phyloP scores from a whole-genome alignment of 2,113 vertebrate genomes.

The Stomatorhinus ivindoensis region DNA sequence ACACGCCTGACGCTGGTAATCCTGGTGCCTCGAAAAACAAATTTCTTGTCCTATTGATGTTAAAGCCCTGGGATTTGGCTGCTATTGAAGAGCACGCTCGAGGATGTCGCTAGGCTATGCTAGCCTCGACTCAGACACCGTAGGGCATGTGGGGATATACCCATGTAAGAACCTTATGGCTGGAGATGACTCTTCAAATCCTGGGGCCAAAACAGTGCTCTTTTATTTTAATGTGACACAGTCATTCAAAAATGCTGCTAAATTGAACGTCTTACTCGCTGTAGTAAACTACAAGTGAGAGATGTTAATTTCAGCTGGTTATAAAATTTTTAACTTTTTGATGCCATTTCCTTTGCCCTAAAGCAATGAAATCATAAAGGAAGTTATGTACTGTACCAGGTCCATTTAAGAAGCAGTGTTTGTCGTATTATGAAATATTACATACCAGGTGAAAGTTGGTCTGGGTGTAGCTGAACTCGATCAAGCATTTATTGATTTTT shows the following conservation, averaged over 20 bases:
- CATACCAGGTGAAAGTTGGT: neutral
- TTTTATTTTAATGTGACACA: neutral
- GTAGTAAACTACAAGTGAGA: neutral
- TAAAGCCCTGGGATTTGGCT: slow-evolving; percentile 7
- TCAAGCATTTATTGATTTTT: neutral
- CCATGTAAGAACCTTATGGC: neutral
- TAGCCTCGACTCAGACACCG: neutral
- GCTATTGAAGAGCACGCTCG: slow-evolving; percentile 7
- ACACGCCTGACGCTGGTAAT: slow-evolving; percentile 16
- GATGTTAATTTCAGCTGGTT: neutral
- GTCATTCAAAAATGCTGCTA: neutral
- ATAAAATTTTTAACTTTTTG: neutral
- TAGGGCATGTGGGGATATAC: neutral
- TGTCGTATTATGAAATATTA: neutral
- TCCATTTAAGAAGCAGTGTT: neutral
- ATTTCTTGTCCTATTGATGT: slow-evolving; percentile 9
- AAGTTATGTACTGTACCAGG: neutral
- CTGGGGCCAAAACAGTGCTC: neutral
- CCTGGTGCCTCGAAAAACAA: slow-evolving; percentile 9
- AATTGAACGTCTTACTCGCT: neutral
- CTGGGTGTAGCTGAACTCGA: neutral
- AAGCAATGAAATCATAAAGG: neutral
- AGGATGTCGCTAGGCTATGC: neutral
- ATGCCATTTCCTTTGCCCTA: neutral
- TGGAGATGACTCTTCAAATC: neutral